A percentile compares a stretch with the other conserved stretches of the same genome.
Evolutionary conservation across 2,113 vertebrate species (phyloP).

Genomic region (Paramisgurnus dabryanus): DNA sequence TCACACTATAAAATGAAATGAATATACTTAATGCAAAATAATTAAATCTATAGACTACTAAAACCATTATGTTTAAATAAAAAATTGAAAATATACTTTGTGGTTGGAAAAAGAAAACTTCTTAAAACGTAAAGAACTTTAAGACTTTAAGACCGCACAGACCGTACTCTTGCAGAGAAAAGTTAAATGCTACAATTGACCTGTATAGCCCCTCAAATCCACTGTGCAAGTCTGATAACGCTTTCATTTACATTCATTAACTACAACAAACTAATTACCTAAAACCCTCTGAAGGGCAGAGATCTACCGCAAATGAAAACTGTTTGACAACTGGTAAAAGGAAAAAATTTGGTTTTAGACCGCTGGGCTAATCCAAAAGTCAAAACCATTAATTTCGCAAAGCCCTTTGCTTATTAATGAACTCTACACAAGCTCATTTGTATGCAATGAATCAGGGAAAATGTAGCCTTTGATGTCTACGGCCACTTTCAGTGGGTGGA

Average conservation of each 20-base stretch:
- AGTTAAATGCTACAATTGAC: background rate
- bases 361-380: conserved; percentile 5
- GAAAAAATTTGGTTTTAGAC: background rate
- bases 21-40: no score
- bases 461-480: conserved; percentile 23
- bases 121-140: no score
- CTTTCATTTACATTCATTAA: conserved; percentile 13
- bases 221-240: conserved; percentile 6
- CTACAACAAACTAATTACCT: conserved; percentile 7
- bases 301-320: background rate
- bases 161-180: background rate
- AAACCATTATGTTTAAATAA: no score
- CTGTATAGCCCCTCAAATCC: conserved; percentile 1
- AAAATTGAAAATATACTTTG: no score
- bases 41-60: no score
- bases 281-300: conserved; percentile 15
- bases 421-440: conserved; percentile 16
- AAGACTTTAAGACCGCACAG: no score
- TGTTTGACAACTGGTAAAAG: conserved; percentile 21
- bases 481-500: conserved; percentile 38
- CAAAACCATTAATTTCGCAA: conserved; percentile 22
- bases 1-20: no score
- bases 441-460: conserved; percentile 46
- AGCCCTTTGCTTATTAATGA: conserved; percentile 21
- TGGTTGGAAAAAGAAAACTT: no score